A percentile compares a stretch with the other conserved stretches of the same genome.
Evolutionary conservation across 2,888 invertebrate species (phyloP).

Genomic region (Germaria angustata): DNA sequence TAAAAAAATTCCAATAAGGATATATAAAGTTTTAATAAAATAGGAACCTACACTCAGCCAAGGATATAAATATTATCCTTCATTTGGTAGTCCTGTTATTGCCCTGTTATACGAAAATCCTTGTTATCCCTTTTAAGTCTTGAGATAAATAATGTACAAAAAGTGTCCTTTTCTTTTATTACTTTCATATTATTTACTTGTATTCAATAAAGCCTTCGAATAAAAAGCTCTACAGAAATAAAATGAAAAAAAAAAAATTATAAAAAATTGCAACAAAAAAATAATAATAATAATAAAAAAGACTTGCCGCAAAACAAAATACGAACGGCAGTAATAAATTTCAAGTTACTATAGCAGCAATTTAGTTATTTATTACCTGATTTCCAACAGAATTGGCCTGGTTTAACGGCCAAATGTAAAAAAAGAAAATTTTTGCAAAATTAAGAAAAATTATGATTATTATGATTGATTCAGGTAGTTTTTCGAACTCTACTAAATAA

Average conservation of each 20-base stretch:
- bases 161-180: background rate
- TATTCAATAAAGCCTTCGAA: slow-evolving; percentile 5
- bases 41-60: background rate
- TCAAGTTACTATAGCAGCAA: slow-evolving; percentile 55
- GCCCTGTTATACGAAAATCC: background rate
- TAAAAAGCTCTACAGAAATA: background rate
- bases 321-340: slow-evolving; percentile 49
- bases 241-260: background rate
- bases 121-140: slow-evolving; percentile 14
- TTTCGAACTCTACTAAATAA: too few relatives aligned
- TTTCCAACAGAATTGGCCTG: background rate
- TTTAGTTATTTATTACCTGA: background rate
- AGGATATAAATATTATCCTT: background rate
- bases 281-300: background rate
- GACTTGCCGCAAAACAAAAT: slow-evolving; percentile 19
- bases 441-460: background rate
- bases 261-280: background rate
- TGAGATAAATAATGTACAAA: background rate
- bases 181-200: slow-evolving; percentile 9
- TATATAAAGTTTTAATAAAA: background rate
- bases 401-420: background rate
- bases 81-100: slow-evolving; percentile 14
- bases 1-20: background rate
- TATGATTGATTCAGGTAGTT: too few relatives aligned
- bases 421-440: background rate